Base-by-base conservation (phyloP, 2,113 vertebrate species). In the Tamias sibiricus region DNA sequence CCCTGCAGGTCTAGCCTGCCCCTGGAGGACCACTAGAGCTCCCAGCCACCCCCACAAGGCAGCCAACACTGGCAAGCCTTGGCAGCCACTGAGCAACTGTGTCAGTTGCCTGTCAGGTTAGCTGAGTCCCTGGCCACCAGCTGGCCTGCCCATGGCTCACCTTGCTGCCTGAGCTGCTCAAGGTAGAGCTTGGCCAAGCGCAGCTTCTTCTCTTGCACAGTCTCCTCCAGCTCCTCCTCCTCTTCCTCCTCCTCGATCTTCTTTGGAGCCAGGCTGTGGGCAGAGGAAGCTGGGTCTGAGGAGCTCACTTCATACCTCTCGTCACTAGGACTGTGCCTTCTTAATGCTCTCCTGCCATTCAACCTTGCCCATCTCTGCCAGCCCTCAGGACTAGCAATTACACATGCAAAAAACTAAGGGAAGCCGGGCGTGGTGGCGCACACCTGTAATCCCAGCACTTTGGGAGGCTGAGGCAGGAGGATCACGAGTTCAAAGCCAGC, bases 141-240 rank as follows among this genome's bases (percentile, higher is more conserved):
- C 59, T 19, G 2, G 82, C 44, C 37, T 4, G 49, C 12, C 10
- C 47, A 22, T 0, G 20, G 10, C 97, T 97, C 84, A 99, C 99
- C 99, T 97, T 99, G 99, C 14, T 99, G 98, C 77, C 97, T 99
- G 40, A 99, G 98, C 96, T 99, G 99, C 0, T 99, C 98, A 4
- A 99, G 98, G 97, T 99, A 99, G 22, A 98, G 98, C 95, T 99
- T 99, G 44, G 99, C 99, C 92, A 99, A 97, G 91, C 99, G 99
- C 44, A 99, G 98, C 96, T 99, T 99, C 98, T 99, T 99, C 98
- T 99, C 99, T 97, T 99, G 99, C 0, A 99, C 99, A 0, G 99
- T 99, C 97, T 99, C 99, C 0, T 99, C 99, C 89, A 99, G 98
- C 79, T 99, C 99, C 10, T 98, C 97, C 0, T 99, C 98, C 19